Evolutionary conservation across 2,888 invertebrate genomes (phyloP).

Genomic region (Xylota sylvarum): DNA sequence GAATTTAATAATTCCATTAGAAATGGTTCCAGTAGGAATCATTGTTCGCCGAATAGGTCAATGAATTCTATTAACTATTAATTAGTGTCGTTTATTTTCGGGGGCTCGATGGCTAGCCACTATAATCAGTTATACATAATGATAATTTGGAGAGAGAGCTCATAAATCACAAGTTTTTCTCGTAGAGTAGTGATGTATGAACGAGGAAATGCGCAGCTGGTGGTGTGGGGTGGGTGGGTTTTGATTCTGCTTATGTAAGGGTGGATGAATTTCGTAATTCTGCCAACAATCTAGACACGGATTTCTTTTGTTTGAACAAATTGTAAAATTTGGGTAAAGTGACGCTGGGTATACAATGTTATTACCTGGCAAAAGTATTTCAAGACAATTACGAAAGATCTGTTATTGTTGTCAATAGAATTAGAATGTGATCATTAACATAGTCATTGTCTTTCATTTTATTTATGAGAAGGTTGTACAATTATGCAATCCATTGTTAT

Average conservation of each 20-base stretch:
- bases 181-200: constrained; percentile 6
- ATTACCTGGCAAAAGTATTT: constrained; percentile 14
- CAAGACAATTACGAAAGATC: not conserved
- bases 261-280: constrained; percentile 42
- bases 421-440: too few species aligned
- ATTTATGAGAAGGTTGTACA: not conserved
- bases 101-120: not conserved
- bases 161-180: not conserved
- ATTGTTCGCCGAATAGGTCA: constrained; percentile 1
- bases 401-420: not conserved
- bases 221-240: constrained; percentile 33
- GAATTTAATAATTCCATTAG: constrained; percentile 34
- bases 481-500: constrained; percentile 2
- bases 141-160: constrained; percentile 10
- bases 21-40: constrained; percentile 16
- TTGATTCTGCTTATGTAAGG: constrained; percentile 64
- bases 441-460: not conserved
- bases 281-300: constrained; percentile 56
- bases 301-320: constrained; percentile 46
- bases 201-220: constrained; percentile 53
- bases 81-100: not conserved
- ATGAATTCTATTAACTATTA: not conserved
- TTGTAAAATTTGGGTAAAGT: not conserved
- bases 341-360: not conserved
- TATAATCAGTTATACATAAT: not conserved